Base-by-base conservation (phyloP, 2,113 vertebrate genomes). In the Fregetta grallaria region DNA sequence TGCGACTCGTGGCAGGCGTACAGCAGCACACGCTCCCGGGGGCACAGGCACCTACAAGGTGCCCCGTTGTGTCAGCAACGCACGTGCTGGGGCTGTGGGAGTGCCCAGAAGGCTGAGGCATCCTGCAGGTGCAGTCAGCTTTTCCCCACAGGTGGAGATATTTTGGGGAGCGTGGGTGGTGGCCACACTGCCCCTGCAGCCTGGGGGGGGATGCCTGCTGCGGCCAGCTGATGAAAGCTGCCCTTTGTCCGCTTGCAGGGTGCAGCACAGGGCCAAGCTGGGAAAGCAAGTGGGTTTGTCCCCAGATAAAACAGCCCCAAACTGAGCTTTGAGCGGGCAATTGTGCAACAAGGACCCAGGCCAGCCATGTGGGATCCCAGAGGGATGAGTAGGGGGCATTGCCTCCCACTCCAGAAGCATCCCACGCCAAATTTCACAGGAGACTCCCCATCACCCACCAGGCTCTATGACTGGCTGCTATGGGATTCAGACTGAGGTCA, bases 221-320 rank as follows among this genome's bases (percentile, higher is more conserved):
- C 2, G 0, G 1, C 67, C 0, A 32, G 92, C 86, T 96, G 96
- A 96, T 93, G 96, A 96, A 96, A 96, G 95, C 17, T 22, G 96
- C 96, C 94, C 96, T 96, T 95, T 92, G 96, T 2, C 56, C 92
- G 0, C 91, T 70, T 23, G 67, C 91, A 94, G 93, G 72, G 73
- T 5, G 16, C 67, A 75, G 38, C 38, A 7, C 52, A 38, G 79
- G 74, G 81, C 80, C 81, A 7, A 53, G 86, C 94, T 92, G 77
- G 89, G 89, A 92, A 80, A 95, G 65, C 61, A 2, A 62, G 74
- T 38, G 86, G 82, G 52, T 61, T 92, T 77, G 78, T 75, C 66
- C 88, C 90, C 92, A 94, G 95, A 93, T 95, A 80, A 95, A 97
- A 89, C 11, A 4, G 76, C 56, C 89, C 94, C 91, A 79, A 68